Percentiles rank a stretch among this genome's conserved stretches.
phyloP scores from a whole-genome alignment of 1,140 invertebrate species.

The Pogonomyrmex californicus region DNA sequence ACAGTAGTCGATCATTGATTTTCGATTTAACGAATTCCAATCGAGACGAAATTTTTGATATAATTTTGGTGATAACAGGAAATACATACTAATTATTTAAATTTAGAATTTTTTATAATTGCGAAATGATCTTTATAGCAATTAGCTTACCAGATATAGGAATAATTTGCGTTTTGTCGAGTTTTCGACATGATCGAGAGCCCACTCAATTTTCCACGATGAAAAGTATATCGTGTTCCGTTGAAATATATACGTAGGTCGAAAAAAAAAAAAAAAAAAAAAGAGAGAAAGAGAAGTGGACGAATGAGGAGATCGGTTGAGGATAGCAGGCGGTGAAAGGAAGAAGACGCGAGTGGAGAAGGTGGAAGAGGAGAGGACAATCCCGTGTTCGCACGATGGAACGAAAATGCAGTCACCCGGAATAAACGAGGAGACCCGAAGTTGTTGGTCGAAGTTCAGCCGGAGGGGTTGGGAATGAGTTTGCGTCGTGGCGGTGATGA shows the following conservation, averaged over 20 bases:
- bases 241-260: conserved; percentile 62
- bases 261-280: conserved; percentile 14
- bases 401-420: conserved; percentile 87
- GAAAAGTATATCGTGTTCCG: conserved; percentile 56
- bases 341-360: conserved; percentile 19
- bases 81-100: conserved; percentile 17
- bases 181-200: conserved; percentile 65
- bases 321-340: conserved; percentile 39
- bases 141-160: conserved; percentile 35
- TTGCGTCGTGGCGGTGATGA: conserved; percentile 85
- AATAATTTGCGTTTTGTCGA: conserved; percentile 52
- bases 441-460: conserved; percentile 86
- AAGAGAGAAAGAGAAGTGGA: conserved; percentile 13
- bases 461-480: conserved; percentile 84
- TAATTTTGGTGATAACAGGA: neutral
- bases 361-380: conserved; percentile 71
- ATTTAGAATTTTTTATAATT: conserved; percentile 12
- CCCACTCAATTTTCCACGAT: conserved; percentile 61
- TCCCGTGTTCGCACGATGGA: conserved; percentile 81
- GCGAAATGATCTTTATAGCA: neutral
- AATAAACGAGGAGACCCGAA: conserved; percentile 87
- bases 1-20: neutral
- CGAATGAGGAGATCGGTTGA: conserved; percentile 48
- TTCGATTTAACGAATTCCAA: neutral
- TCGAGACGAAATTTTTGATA: neutral